Percentiles rank a stretch among this genome's conserved stretches.
These are phyloP conservation scores for Mesembrinibis cayennensis DNA, from an alignment of 2,113 vertebrate species.

Conservation along the genomic window DNA sequence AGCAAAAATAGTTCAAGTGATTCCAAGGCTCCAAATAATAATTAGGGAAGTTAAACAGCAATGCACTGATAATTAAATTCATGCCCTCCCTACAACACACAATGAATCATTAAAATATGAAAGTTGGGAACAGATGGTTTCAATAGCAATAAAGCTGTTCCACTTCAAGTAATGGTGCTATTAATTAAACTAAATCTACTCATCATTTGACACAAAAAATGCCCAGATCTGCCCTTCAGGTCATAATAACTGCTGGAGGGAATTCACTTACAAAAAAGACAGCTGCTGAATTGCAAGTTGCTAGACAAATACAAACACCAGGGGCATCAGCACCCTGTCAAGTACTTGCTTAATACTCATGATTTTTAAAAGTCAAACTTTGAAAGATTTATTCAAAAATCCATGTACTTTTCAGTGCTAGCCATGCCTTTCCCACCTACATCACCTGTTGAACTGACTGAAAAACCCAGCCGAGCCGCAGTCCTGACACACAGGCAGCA, in stretches of 20 bases:
- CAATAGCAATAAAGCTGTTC: conserved; percentile 58
- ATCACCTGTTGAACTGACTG: not conserved
- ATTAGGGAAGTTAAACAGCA: conserved; percentile 41
- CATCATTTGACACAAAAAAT: not conserved
- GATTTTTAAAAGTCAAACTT: not conserved
- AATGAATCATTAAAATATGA: conserved; percentile 60
- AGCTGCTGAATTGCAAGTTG: not conserved
- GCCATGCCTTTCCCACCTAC: not conserved
- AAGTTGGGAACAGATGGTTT: conserved; percentile 61
- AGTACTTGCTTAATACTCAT: not conserved
- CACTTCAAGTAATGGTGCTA: conserved; percentile 14
- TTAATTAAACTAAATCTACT: conserved; percentile 25
- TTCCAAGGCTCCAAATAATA: conserved; percentile 31
- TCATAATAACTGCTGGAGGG: not conserved
- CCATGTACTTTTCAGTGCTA: not conserved
- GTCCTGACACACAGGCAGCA: not conserved
- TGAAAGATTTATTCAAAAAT: not conserved
- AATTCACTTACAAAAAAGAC: not conserved
- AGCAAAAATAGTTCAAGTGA: conserved; percentile 10
- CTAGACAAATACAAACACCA: not conserved
- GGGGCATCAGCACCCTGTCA: not conserved
- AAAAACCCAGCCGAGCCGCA: fast-evolving
- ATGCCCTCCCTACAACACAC: not conserved
- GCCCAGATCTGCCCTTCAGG: not conserved
- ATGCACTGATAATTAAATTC: conserved; percentile 42